Conservation (phyloP, 2,888 invertebrate species). For the Lycocerus yunnanus region DNA sequence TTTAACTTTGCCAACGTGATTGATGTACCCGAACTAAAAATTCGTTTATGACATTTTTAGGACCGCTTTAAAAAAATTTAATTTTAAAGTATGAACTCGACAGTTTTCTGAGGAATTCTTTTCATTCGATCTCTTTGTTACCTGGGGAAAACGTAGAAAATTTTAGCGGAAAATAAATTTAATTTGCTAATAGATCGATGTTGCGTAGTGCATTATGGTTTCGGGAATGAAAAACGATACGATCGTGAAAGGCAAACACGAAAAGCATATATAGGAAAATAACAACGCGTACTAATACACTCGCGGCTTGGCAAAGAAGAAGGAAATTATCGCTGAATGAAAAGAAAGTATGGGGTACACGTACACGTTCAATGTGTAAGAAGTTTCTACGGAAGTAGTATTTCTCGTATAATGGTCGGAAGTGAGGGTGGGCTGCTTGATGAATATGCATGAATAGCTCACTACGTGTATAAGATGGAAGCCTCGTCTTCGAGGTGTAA, state of each 20-base stretch:
- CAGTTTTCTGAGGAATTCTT: background rate
- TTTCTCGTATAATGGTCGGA: constrained; percentile 22
- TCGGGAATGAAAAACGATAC: constrained; percentile 6
- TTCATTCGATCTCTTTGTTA: background rate
- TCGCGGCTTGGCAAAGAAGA: constrained; percentile 3
- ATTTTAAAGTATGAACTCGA: background rate
- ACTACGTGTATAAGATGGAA: constrained; percentile 6
- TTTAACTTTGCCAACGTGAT: background rate
- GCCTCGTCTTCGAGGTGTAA: background rate
- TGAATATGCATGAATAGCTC: constrained; percentile 26
- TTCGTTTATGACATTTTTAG: background rate
- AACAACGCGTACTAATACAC: constrained; percentile 18
- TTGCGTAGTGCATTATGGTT: background rate
- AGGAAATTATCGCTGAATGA: constrained; percentile 12
- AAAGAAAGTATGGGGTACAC: constrained; percentile 7
- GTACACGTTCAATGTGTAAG: constrained; percentile 18
- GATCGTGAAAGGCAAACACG: constrained; percentile 11
- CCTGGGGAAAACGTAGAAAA: background rate
- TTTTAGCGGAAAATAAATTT: constrained; percentile 6
- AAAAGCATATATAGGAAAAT: constrained; percentile 11
- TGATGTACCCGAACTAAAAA: background rate
- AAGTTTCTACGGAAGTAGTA: constrained; percentile 25
- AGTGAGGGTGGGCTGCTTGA: constrained; percentile 16
- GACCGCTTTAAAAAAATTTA: background rate
- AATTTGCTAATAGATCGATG: constrained; percentile 14